Evolutionary conservation across 1,140 invertebrate genomes (phyloP), one percentile per base, ranked within the genome.

Genomic region (Pararge aegeria): DNA sequence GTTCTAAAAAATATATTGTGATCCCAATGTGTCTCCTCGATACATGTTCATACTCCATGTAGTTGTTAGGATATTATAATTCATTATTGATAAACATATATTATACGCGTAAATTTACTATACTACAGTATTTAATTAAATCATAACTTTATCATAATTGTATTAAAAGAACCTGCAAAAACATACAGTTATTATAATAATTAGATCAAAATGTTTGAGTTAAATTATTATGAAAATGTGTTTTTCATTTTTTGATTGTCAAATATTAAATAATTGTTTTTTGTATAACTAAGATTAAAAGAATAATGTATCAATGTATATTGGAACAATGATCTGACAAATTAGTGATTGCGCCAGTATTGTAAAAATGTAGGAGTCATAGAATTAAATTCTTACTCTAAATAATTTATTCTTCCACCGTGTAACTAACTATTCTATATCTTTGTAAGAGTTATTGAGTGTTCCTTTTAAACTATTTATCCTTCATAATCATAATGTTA

Each of bases 1-100:
- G 50, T 53, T 48, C 46, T 53, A 48, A 51, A n/a, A 55, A 70
- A 66, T 68, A 69, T 74, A 72, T 70, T 74, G 74, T 77, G 74
- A 77, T 77, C 74, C 71, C 69, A 64, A 55, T 50, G 68, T 76
- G 71, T 66, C 66, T 74, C 74, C 71, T 69, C 61, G 66, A 52
- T 68, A 55, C 55, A 66, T 68, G 50, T 69, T 70, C 57, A 60
- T 68, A 68, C 64, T 63, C 61, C 66, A 67, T 60, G 55, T 69
- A 73, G 61, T 49, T 54, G 37, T 61, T 72, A 68, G 59, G 42
- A 18, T 46, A 42, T 0, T 7, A 42, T 42, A 46, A 20, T 49
- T 49, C 46, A 55, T 57, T 34, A 34, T 4, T 10, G 10, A 1
- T 34, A 34, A 10, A 12, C 2, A 24, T 24, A 59, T 48, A 54